Evolutionary conservation across 1,140 invertebrate genomes (phyloP).

Genomic region (Himalopsyche phryganea): DNA sequence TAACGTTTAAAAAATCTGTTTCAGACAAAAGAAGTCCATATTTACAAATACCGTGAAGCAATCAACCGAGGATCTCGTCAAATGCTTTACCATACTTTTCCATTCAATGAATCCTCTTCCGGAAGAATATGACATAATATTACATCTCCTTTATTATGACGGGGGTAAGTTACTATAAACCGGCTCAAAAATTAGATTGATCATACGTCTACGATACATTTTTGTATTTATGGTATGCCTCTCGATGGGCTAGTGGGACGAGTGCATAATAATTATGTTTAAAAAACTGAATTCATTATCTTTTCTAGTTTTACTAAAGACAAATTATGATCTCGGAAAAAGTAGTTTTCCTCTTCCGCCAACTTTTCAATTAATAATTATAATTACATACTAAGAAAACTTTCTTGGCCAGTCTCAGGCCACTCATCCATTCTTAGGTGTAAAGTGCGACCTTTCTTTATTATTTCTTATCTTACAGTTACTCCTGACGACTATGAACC

Average conservation of each 20-base stretch:
- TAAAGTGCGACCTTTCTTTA: too few relatives aligned
- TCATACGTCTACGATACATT: background rate
- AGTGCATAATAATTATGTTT: too few relatives aligned
- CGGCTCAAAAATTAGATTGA: background rate
- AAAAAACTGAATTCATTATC: background rate
- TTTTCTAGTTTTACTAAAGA: background rate
- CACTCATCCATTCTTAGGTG: too few relatives aligned
- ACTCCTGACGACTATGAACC: constrained; percentile 14
- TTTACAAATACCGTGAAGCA: background rate
- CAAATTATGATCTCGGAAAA: background rate
- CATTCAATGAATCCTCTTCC: background rate
- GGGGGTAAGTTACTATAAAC: constrained; percentile 6
- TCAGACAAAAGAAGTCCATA: background rate
- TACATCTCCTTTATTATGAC: constrained; percentile 14
- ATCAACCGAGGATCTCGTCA: background rate
- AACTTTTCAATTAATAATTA: too few relatives aligned
- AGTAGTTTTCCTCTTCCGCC: background rate
- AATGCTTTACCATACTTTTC: background rate
- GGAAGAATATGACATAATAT: background rate
- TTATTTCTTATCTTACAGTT: too few relatives aligned
- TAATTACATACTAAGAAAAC: too few relatives aligned
- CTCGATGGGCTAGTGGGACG: too few relatives aligned
- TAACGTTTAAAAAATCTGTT: background rate
- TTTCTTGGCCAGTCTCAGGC: too few relatives aligned
- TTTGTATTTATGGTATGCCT: too few relatives aligned